Evolutionary conservation across 2,113 vertebrate species (phyloP), one percentile per base, ranked within the genome.

Genomic region (Melanostigma gelatinosum): DNA sequence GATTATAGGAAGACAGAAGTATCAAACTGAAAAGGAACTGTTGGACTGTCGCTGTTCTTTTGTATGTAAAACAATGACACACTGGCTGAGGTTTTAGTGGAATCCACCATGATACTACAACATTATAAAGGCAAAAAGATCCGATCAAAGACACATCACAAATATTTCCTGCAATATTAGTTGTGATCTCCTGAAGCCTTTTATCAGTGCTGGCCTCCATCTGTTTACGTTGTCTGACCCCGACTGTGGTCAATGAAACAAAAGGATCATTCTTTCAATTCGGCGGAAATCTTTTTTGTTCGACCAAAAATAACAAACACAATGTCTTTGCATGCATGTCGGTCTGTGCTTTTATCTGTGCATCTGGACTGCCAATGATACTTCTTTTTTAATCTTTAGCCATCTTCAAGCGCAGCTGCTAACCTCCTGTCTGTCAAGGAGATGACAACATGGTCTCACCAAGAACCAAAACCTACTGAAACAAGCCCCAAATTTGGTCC

Each of bases 321-420:
- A 63, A 20, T 58, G 6, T 32, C 20, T 69, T 52, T 38, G 34
- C 8, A 42, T 61, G 57, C 44, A 77, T 57, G n/a, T 52, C 16
- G 11, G 7, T 3, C 16, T 15, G 7, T 4, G 55, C 4, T 10
- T 16, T 52, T 18, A 32, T 40, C 16, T 60, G 46, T 29, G 46
- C 46, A 75, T 72, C 57, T 68, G 74, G 52, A 52, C 48, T 34
- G 71, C 79, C 79, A 63, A 57, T 73, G 44, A 24, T 24, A 6
- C 11, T 63, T 70, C 8, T 32, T 74, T 74, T 77, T 79, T 36
- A 6, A 40, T 69, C 34, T 42, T 57, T 44, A 48, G 36, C 34
- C 64, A 57, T 36, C 24, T 32, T 34, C 20, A 0, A 38, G 62
- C 57, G 44, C 69, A 66, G 64, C 66, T 74, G 71, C 6, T 34